These are phyloP conservation scores for Ptychoptera albimana DNA, from an alignment of 2,888 invertebrate species.

Conservation along the genomic window DNA sequence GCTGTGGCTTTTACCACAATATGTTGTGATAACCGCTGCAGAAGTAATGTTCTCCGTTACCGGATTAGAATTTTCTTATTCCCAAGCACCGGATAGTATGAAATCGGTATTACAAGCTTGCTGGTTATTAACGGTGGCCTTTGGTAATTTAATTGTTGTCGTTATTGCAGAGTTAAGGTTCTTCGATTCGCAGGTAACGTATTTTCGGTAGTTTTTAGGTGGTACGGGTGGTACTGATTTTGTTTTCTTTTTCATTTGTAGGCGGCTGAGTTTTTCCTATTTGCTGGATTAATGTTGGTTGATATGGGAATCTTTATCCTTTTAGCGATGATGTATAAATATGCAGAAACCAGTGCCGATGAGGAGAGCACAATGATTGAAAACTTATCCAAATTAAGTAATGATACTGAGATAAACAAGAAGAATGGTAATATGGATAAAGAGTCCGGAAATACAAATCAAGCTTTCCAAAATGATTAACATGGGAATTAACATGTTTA, in stretches of 20 bases:
- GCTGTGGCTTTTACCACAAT: slow-evolving; percentile 72
- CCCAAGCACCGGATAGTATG: slow-evolving; percentile 85
- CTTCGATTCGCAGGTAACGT: slow-evolving; percentile 19
- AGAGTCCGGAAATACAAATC: slow-evolving; percentile 2
- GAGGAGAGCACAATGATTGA: slow-evolving; percentile 18
- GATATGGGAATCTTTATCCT: slow-evolving; percentile 69
- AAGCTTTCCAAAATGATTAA: slow-evolving; percentile 7
- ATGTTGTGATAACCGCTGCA: slow-evolving; percentile 79
- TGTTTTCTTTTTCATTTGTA: no score
- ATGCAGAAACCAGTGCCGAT: slow-evolving; percentile 34
- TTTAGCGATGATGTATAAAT: slow-evolving; percentile 68
- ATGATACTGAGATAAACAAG: slow-evolving; percentile 19
- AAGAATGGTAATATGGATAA: neutral
- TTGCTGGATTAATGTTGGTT: slow-evolving; percentile 67
- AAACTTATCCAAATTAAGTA: neutral
- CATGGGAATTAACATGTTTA: no score
- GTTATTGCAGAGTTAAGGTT: slow-evolving; percentile 32
- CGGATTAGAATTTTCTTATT: slow-evolving; percentile 89
- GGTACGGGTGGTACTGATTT: no score
- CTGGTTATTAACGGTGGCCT: slow-evolving; percentile 83
- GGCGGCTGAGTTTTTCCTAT: slow-evolving; percentile 76
- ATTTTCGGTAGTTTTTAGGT: neutral
- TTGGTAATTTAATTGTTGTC: slow-evolving; percentile 87
- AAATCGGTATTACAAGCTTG: slow-evolving; percentile 85
- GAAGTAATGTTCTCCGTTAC: slow-evolving; percentile 96